Conservation (phyloP, 1,140 invertebrate genomes). For the Microplitis demolitor region DNA sequence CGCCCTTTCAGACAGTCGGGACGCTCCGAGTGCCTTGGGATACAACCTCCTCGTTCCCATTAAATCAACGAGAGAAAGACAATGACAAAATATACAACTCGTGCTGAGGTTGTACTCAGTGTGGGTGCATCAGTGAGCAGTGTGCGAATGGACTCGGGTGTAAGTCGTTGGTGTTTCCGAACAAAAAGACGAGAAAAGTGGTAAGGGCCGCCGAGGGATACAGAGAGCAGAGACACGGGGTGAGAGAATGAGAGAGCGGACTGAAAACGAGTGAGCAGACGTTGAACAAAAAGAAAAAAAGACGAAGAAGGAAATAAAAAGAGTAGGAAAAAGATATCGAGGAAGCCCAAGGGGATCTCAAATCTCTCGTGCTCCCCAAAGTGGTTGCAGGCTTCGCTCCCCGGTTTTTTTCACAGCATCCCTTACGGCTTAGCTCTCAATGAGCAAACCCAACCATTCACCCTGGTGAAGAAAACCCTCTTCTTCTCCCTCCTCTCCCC, state of each 20-base stretch:
- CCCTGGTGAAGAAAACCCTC: constrained; percentile 37
- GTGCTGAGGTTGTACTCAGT: no score
- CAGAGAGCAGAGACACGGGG: constrained; percentile 10
- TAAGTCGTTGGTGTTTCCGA: neutral
- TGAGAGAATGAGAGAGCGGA: no score
- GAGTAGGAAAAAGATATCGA: constrained; percentile 28
- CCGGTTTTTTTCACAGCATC: constrained; percentile 59
- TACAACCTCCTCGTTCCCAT: constrained; percentile 14
- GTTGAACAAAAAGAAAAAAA: neutral
- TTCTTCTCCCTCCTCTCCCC: constrained; percentile 10
- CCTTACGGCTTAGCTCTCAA: constrained; percentile 53
- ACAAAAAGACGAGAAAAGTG: neutral
- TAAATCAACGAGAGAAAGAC: neutral
- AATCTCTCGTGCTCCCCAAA: constrained; percentile 61
- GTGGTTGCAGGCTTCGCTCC: constrained; percentile 59
- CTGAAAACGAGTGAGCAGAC: no score
- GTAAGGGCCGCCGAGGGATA: constrained; percentile 34
- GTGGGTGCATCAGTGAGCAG: no score
- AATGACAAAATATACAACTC: neutral
- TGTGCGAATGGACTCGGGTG: neutral
- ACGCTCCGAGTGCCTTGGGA: constrained; percentile 44
- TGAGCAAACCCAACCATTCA: neutral
- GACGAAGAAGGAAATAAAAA: constrained; percentile 7
- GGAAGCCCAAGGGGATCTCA: constrained; percentile 52
- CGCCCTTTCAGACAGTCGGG: constrained; percentile 48